Conservation (phyloP, 37 sponge, comb jelly and placozoan genomes). For the Petrosia ficiformis region DNA sequence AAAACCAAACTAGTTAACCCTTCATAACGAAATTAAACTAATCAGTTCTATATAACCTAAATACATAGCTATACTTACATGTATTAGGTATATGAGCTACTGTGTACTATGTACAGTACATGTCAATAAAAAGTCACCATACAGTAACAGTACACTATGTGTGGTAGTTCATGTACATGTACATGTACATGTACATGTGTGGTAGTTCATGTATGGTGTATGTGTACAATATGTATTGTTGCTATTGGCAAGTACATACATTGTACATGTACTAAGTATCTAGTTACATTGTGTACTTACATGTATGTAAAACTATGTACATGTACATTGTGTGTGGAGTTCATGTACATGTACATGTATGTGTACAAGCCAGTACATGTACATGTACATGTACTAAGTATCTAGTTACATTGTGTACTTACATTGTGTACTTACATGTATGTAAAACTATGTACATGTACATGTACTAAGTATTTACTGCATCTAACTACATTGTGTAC, state of each 20-base stretch:
- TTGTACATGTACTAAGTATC: neutral
- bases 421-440: neutral
- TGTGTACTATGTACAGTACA: too few species aligned
- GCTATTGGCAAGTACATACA: neutral
- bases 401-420: neutral
- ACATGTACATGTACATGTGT: slow-evolving; percentile 11
- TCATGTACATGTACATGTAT: neutral
- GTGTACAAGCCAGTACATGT: neutral
- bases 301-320: neutral
- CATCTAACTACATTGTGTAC: neutral
- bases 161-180: neutral
- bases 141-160: too few species aligned
- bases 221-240: neutral
- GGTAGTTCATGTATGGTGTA: neutral
- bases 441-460: neutral
- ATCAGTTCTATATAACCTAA: too few species aligned
- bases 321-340: neutral
- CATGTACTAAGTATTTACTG: neutral
- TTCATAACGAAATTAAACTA: too few species aligned
- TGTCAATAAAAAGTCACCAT: too few species aligned
- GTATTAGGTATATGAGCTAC: too few species aligned
- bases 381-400: neutral
- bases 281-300: neutral
- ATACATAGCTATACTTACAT: too few species aligned
- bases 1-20: too few species aligned